Base-by-base conservation (phyloP, 2,888 invertebrate genomes). In the Euphydryas editha region DNA sequence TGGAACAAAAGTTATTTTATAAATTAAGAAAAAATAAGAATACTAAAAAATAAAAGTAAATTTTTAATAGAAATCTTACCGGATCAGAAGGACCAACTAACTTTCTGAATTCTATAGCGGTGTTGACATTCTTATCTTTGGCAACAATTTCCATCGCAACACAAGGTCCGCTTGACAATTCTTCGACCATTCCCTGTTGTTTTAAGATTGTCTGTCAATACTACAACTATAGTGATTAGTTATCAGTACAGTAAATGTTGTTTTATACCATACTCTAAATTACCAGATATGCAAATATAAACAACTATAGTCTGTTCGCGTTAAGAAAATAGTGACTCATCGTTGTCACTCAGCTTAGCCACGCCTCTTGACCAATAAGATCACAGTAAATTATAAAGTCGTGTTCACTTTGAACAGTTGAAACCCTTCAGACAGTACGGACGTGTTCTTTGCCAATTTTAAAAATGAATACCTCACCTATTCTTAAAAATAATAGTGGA, bases 31-130 rank as follows among this genome's bases (percentile, higher is more conserved):
- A 0, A 20, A 10, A 20, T 13, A 47, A 10, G 39, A 13, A 37
- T 37, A 8, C 2, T 2, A 10, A 6, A 2, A 0, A 1, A 17
- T 46, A 3, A 18, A 4, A 20, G 10, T 47, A 13, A 18, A 13
- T 47, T 13, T 56, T 39, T 39, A 42, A 30, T 8, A 13, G 20
- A 58, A 36, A 11, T 79, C 94, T 92, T 92, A 97, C 97, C n/a
- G 98, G 97, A 93, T 99, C 98, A 73, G 95, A 93, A 1, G 99
- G 99, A 0, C 99, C 99, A 70, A 96, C 96, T 71, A 98, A 94
- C 79, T 96, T 95, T 71, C 99, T 94, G 85, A 98, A 98, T 75
- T 94, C 95, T 18, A 93, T 86, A 59, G 96, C 95, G 1, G 95
- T 93, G 72, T 95, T 94, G 36, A 93, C 79, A 37, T 84, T 91